phyloP scores from a whole-genome alignment of 1,140 invertebrate species.

The Geopemphigus sp. region DNA sequence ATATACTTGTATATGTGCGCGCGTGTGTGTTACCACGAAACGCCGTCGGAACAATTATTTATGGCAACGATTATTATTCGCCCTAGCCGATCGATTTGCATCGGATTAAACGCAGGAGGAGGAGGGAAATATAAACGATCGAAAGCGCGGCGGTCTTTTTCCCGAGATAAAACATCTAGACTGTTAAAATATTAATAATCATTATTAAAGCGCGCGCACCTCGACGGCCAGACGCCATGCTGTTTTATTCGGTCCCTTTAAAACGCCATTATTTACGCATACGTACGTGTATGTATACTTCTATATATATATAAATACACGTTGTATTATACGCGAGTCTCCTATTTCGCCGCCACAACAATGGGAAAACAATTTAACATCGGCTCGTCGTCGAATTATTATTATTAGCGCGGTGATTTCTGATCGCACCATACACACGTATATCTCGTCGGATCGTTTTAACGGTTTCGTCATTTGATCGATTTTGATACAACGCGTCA shows the following conservation, averaged over 20 bases:
- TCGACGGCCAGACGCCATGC: conserved; percentile 8
- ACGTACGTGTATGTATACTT: no score
- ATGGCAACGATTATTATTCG: background rate
- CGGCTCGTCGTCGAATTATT: background rate
- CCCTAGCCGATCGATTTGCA: conserved; percentile 14
- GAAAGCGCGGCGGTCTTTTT: background rate
- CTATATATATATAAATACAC: no score
- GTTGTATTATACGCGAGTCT: no score
- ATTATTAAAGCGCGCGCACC: background rate
- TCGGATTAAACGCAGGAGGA: background rate
- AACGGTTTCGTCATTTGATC: conserved; percentile 4
- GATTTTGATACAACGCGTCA: background rate
- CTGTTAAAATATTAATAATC: conserved; percentile 37
- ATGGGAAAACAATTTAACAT: conserved; percentile 8
- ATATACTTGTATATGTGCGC: background rate
- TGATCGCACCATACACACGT: no score
- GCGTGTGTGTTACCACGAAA: background rate
- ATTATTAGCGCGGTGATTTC: background rate
- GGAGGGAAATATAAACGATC: background rate
- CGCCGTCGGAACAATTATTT: conserved; percentile 27
- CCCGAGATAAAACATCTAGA: conserved; percentile 8
- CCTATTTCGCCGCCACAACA: conserved; percentile 27
- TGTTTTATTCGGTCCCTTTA: conserved; percentile 32
- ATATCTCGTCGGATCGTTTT: no score
- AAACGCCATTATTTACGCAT: conserved; percentile 9